Conservation (phyloP, 2,797 vertebrate species). For the Tinamus major region DNA sequence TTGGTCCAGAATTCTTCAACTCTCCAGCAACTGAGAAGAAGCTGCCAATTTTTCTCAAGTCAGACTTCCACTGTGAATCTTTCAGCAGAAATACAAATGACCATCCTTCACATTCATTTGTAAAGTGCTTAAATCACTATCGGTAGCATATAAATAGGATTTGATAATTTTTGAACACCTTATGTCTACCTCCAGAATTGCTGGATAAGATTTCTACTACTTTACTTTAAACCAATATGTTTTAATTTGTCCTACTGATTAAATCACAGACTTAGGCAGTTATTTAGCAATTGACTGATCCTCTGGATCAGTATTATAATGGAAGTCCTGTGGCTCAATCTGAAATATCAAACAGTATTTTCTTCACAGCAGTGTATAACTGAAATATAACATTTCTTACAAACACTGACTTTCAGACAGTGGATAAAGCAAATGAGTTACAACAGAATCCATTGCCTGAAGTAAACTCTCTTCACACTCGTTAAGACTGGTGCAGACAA, state of each 20-base stretch:
- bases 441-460: background rate
- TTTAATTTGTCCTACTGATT: background rate
- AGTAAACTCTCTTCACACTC: background rate
- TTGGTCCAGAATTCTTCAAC: background rate
- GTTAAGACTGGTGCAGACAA: background rate
- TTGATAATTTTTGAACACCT: background rate
- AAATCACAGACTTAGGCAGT: background rate
- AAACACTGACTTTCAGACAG: background rate
- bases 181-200: background rate
- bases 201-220: background rate
- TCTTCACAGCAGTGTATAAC: background rate
- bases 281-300: background rate
- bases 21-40: slow-evolving; percentile 19
- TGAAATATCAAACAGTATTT: background rate
- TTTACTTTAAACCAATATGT: background rate
- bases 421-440: background rate
- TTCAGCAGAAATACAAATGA: background rate
- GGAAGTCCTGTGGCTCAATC: background rate
- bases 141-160: background rate
- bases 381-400: background rate
- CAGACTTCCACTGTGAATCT: background rate
- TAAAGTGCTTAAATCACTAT: background rate
- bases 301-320: background rate
- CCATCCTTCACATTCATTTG: background rate
- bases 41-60: background rate